These are phyloP conservation scores for Pionites leucogaster DNA, from an alignment of 2,113 vertebrate species.

Conservation along the genomic window DNA sequence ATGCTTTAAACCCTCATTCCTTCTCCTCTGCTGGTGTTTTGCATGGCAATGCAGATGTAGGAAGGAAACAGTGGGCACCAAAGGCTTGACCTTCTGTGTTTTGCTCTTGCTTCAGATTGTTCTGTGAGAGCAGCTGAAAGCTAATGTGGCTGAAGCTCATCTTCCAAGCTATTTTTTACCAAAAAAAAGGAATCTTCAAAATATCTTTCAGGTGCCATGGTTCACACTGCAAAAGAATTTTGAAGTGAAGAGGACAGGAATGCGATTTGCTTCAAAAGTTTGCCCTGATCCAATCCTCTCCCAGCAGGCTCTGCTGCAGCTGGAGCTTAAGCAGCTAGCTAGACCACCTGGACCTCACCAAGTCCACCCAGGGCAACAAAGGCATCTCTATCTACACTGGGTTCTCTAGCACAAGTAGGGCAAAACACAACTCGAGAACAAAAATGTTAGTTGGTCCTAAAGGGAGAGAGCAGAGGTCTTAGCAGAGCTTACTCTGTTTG, in stretches of 20 bases:
- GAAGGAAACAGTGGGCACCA: background rate
- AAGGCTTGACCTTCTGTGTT: background rate
- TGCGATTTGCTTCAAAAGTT: background rate
- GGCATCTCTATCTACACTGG: background rate
- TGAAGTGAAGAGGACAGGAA: background rate
- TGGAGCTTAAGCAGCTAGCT: background rate
- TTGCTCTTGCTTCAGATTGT: background rate
- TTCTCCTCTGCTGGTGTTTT: background rate
- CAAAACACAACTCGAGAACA: background rate
- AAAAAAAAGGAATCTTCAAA: background rate
- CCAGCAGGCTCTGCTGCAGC: background rate
- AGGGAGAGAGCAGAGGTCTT: background rate
- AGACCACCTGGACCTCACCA: background rate
- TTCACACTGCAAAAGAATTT: background rate
- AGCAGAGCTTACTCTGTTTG: background rate
- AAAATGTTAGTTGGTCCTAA: background rate
- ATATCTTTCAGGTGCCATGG: background rate
- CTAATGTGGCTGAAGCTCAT: background rate
- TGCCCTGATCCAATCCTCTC: background rate
- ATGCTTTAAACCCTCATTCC: fast-evolving
- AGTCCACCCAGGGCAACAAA: background rate
- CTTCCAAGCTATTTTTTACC: background rate
- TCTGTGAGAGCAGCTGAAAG: background rate
- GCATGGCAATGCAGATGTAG: background rate
- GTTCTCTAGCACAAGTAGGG: background rate